Conservation (phyloP, 2,113 vertebrate genomes). For the Lates calcarifer region DNA sequence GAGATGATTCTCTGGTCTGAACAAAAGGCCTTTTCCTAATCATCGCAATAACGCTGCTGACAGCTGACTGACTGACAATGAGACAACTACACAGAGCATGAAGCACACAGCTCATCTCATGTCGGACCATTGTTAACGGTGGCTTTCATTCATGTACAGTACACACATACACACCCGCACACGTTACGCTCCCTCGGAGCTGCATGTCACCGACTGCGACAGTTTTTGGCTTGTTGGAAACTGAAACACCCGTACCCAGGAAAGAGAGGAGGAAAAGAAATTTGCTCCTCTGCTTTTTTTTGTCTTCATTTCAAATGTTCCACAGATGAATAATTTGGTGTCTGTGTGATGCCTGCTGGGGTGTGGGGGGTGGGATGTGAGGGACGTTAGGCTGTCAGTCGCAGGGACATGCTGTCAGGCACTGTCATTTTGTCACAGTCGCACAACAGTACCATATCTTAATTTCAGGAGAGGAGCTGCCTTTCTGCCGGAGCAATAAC, state of each 20-base stretch:
- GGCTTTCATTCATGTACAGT: slow-evolving; percentile 43
- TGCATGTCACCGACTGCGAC: slow-evolving; percentile 1
- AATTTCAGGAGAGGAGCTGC: slow-evolving; percentile 11
- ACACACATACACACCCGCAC: not conserved
- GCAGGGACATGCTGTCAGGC: slow-evolving; percentile 44
- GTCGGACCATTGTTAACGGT: slow-evolving; percentile 56
- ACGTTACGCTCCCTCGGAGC: slow-evolving; percentile 16
- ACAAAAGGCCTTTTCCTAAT: slow-evolving; percentile 73
- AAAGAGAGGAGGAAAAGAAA: not conserved
- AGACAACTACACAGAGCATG: slow-evolving; percentile 45
- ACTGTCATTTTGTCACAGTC: slow-evolving; percentile 24
- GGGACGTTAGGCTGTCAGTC: slow-evolving; percentile 25
- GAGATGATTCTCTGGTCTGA: slow-evolving; percentile 49
- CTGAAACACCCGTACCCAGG: slow-evolving; percentile 18
- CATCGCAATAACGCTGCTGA: slow-evolving; percentile 68
- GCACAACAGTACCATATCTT: slow-evolving; percentile 13
- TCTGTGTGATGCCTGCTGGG: slow-evolving; percentile 20
- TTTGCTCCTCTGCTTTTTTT: slow-evolving; percentile 5
- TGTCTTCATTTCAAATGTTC: slow-evolving; percentile 31
- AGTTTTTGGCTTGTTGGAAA: slow-evolving; percentile 15
- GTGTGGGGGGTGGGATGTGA: not conserved
- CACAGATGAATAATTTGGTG: slow-evolving; percentile 54
- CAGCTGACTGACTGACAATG: slow-evolving; percentile 78
- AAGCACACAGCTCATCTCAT: slow-evolving; percentile 65
- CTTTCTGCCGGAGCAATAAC: slow-evolving; percentile 15